Base-by-base conservation (phyloP, 2,797 vertebrate genomes). In the Rhadinocentrus ornatus region DNA sequence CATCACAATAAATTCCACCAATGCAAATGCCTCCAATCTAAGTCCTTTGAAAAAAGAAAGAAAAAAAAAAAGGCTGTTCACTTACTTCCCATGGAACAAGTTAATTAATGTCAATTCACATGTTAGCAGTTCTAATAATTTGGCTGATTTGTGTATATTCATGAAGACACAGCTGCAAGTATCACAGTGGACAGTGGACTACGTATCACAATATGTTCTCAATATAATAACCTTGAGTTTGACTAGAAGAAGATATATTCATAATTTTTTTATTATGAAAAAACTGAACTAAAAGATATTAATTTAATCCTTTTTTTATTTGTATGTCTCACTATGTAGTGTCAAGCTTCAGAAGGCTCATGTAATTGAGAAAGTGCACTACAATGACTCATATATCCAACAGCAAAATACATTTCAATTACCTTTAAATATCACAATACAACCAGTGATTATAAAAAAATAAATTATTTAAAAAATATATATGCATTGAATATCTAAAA, bases 191-290 rank as follows among this genome's bases (percentile, higher is more conserved):
- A 52, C 9, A 24, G 12, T 41, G n/a, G n/a, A n/a, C n/a, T n/a
- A n/a, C n/a, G n/a, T n/a, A n/a, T n/a, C n/a, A n/a, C n/a, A 71
- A 31, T 54, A 54, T 62, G 41, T 22, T 48, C 37, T 67, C 27
- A 58, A 77, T 61, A 76, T 16, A 34, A 50, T 16, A 50, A 46
- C 37, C 15, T 27, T 7, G 41, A 66, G 53, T 31, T 52, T 78
- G 10, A 13, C 11, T 11, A 12, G 6, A 18, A 41, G 37, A 4
- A 39, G 13, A 39, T 15, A 39, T 15, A 39, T 39, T 39, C 13
- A 39, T 6, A 0, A n/a, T 46, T 37, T 10, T 26, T 53, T 53
- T 7, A 24, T 64, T 18, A 37, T 35, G 16, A 50, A 48, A 52
- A 7, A 64, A 20, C n/a, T 22, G 26, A 50, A 35, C 26, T n/a